Evolutionary conservation across 2,113 vertebrate genomes (phyloP).

Genomic region (Henicopernis longicauda): DNA sequence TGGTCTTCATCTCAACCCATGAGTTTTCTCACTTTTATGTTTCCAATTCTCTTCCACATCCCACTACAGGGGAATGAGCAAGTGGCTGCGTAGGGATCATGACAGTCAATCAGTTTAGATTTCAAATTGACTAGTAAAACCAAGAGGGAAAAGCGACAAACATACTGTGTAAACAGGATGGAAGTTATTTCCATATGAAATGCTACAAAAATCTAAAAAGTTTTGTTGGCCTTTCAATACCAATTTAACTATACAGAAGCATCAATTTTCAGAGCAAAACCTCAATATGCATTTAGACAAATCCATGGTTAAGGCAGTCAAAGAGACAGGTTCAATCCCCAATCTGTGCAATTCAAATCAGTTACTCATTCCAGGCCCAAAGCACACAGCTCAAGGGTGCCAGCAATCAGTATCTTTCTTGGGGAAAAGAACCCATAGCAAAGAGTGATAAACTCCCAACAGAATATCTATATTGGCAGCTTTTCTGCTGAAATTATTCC

Average conservation of each 20-base stretch:
- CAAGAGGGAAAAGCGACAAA: neutral
- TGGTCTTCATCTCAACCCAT: neutral
- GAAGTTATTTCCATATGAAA: neutral
- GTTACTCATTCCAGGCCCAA: neutral
- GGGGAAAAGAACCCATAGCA: neutral
- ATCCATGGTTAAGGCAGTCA: neutral
- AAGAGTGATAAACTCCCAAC: neutral
- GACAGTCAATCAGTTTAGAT: neutral
- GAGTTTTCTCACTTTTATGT: neutral
- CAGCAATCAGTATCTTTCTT: neutral
- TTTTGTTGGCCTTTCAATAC: neutral
- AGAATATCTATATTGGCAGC: neutral
- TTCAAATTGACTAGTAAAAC: neutral
- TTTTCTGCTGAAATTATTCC: neutral
- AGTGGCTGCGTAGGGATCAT: neutral
- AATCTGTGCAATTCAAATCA: neutral
- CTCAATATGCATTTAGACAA: neutral
- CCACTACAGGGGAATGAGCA: rapidly evolving
- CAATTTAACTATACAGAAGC: neutral
- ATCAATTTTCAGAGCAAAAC: neutral
- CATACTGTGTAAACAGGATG: neutral
- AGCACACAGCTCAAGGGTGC: neutral
- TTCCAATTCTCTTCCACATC: neutral
- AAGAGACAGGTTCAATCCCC: neutral
- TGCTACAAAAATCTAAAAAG: neutral